Base-by-base conservation (phyloP, 1,140 invertebrate species). In the Macrobrachium rosenbergii region DNA sequence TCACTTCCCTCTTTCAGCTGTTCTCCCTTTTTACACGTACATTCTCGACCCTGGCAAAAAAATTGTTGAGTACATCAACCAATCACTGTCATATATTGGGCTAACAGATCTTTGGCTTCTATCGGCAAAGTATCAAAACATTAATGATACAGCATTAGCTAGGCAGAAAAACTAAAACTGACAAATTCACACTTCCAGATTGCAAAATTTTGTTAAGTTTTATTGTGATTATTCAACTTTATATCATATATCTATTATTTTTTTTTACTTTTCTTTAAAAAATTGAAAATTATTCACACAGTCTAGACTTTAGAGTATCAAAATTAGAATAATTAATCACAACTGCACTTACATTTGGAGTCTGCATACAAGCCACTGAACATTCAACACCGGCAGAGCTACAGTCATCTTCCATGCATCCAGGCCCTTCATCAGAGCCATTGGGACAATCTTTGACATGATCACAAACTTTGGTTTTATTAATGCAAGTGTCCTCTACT, bases 341-440 rank as follows among this genome's bases (percentile, higher is more conserved):
- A 88, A 12, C 69, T 58, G 2, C 87, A 93, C 91, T 92, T 92
- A 93, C 95, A 82, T n/a, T 91, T 0, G 99, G 98, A 0, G 98
- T 99, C 92, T 98, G 95, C 75, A 96, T 95, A 92, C 99, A 99
- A 3, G 93, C 94, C 91, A 97, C 95, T 17, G 96, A 96, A 91
- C 98, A 99, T 0, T 96, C 94, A 0, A 95, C 95, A 16, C 91
- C 91, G 94, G 90, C 95, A 94, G 60, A 67, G 17, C 92, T 91
- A 91, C 96, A 97, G 90, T 96, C 95, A 0, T 94, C 94, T 16
- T 96, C 93, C 90, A 96, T 95, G 91, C 98, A 99, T 72, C 95
- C 95, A 2, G 94, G 93, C 19, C 98, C 98, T 94, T 99, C 98
- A 91, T 99, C 98, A 0, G 95, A 93, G 0, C 96, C 97, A 90